These are phyloP conservation scores for Axea sp. DNA, from an alignment of 2,888 invertebrate species.

Conservation along the genomic window DNA sequence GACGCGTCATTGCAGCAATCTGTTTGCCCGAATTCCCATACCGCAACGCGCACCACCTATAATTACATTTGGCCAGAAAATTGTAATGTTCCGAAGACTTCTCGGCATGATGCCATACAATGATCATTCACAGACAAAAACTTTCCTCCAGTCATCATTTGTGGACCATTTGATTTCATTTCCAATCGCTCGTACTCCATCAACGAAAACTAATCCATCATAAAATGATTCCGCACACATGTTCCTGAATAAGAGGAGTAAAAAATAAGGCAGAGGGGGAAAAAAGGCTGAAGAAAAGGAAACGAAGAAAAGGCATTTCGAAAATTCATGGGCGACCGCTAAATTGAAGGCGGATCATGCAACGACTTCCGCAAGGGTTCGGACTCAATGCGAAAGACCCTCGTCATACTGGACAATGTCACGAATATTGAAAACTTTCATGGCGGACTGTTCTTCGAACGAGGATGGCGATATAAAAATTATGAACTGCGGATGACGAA, in stretches of 20 bases:
- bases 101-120: conserved; percentile 19
- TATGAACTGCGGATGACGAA: too few relatives aligned
- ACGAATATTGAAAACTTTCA: conserved; percentile 19
- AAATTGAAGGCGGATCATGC: conserved; percentile 66
- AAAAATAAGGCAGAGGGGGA: not conserved
- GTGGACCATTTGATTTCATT: conserved; percentile 43
- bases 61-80: conserved; percentile 35
- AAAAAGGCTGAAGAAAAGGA: conserved; percentile 11
- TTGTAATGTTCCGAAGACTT: conserved; percentile 10
- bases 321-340: conserved; percentile 26
- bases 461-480: too few relatives aligned
- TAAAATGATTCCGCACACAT: conserved; percentile 36
- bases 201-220: conserved; percentile 49
- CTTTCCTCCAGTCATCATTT: conserved; percentile 36
- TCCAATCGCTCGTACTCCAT: conserved; percentile 32
- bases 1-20: conserved; percentile 20
- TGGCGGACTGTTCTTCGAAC: not conserved
- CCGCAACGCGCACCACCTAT: conserved; percentile 3
- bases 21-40: conserved; percentile 5
- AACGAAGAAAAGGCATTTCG: conserved; percentile 36
- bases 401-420: conserved; percentile 50
- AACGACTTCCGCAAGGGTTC: conserved; percentile 71
- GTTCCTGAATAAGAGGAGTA: conserved; percentile 7
- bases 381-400: conserved; percentile 44
- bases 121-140: conserved; percentile 35